Conservation (phyloP, 2,888 invertebrate species). For the Stenoptilia bipunctidactyla region DNA sequence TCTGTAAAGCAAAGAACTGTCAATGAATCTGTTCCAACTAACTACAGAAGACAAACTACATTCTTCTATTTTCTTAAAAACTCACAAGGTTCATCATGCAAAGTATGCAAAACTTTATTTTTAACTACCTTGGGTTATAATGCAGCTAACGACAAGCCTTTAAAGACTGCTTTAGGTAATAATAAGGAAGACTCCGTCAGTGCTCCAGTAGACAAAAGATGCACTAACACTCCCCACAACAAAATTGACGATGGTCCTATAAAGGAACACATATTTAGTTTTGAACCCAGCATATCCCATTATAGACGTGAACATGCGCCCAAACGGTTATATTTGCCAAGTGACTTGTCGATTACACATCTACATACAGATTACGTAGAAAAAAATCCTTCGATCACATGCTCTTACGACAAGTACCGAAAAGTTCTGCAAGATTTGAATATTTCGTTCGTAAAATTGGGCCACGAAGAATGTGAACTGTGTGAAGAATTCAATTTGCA, state of each 20-base stretch:
- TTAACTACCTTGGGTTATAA: too few relatives aligned
- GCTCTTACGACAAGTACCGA: neutral
- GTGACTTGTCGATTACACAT: neutral
- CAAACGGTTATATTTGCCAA: neutral
- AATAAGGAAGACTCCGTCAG: too few relatives aligned
- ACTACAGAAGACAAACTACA: too few relatives aligned
- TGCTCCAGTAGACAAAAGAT: too few relatives aligned
- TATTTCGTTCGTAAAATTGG: neutral
- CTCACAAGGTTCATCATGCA: too few relatives aligned
- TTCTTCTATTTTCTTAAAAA: too few relatives aligned
- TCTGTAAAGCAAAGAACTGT: too few relatives aligned
- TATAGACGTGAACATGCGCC: neutral
- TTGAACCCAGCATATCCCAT: neutral
- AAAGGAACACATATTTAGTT: neutral
- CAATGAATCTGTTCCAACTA: too few relatives aligned
- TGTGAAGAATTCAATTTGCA: neutral
- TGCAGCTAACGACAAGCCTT: too few relatives aligned
- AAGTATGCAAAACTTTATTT: too few relatives aligned
- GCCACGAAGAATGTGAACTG: slow-evolving; percentile 1
- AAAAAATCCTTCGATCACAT: neutral
- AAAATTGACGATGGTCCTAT: neutral
- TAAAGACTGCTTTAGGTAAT: too few relatives aligned
- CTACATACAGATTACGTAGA: neutral
- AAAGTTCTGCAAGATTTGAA: neutral
- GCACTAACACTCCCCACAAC: too few relatives aligned